A percentile compares a stretch with the other conserved stretches of the same genome.
Conservation (phyloP, 2,113 vertebrate genomes). For the Desmodus rotundus region DNA sequence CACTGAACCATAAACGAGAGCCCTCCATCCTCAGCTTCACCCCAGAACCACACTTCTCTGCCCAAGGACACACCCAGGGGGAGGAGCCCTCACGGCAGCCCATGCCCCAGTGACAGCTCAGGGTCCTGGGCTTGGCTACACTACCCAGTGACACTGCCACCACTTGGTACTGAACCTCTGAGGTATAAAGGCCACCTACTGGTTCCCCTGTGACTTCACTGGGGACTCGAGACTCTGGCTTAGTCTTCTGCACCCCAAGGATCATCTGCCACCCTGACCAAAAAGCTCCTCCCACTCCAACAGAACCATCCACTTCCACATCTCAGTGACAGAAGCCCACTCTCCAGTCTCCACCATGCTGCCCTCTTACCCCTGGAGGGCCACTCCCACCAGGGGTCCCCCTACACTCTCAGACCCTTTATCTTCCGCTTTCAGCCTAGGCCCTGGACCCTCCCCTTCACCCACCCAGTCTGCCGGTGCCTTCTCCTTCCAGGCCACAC, state of each 20-base stretch:
- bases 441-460: not conserved
- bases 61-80: not conserved
- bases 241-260: not conserved
- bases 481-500: not conserved
- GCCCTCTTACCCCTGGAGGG: not conserved
- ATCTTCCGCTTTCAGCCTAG: not conserved
- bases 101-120: not conserved
- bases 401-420: not conserved
- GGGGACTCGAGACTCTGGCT: not conserved
- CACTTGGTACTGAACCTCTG: not conserved
- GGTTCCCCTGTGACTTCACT: not conserved
- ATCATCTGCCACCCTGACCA: not conserved
- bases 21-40: not conserved
- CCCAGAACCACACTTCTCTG: not conserved
- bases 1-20: not conserved
- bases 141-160: not conserved
- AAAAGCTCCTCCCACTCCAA: not conserved
- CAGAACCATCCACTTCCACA: not conserved
- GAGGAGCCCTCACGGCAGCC: not conserved
- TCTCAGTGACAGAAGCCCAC: not conserved
- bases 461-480: not conserved
- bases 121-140: not conserved
- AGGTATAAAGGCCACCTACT: not conserved
- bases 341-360: not conserved
- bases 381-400: not conserved